Evolutionary conservation across 2,797 vertebrate genomes (phyloP).

Genomic region (Acrossocheilus wenchowensis): DNA sequence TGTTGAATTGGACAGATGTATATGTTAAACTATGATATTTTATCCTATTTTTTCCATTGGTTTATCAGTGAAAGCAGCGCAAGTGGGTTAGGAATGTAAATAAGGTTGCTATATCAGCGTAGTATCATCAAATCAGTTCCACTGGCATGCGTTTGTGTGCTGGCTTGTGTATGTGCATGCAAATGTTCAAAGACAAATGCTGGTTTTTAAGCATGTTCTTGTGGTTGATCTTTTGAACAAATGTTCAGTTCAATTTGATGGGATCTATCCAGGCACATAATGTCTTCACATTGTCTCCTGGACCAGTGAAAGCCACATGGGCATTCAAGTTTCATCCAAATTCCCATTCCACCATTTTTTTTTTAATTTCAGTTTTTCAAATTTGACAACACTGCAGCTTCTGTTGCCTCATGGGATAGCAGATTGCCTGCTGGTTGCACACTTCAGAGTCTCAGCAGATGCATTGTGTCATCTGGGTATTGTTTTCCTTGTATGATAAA

Average conservation of each 20-base stretch:
- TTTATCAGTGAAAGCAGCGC: conserved; percentile 15
- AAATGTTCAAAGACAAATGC: conserved; percentile 6
- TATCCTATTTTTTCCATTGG: not conserved
- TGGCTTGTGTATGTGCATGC: conserved; percentile 19
- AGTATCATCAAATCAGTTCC: conserved; percentile 40
- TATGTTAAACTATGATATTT: not conserved
- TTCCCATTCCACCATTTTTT: not conserved
- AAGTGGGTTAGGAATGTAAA: conserved; percentile 48
- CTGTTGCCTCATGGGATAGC: not conserved
- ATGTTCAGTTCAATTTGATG: not conserved
- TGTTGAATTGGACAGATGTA: not conserved
- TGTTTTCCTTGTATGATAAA: conserved; percentile 7
- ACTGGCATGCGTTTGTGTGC: conserved; percentile 26
- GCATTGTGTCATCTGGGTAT: conserved; percentile 14
- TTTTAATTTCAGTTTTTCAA: not conserved
- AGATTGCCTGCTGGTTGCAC: not conserved
- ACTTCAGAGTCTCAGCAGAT: conserved; percentile 13
- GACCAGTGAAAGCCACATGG: not conserved
- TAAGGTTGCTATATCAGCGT: conserved; percentile 35
- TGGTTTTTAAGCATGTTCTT: conserved; percentile 1
- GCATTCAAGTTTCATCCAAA: not conserved
- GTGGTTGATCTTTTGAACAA: conserved; percentile 26
- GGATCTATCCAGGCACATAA: not conserved
- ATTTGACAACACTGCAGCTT: not conserved
- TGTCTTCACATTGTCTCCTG: not conserved